Evolutionary conservation across 2,888 invertebrate genomes (phyloP).

Genomic region (Stenodema calcarata): DNA sequence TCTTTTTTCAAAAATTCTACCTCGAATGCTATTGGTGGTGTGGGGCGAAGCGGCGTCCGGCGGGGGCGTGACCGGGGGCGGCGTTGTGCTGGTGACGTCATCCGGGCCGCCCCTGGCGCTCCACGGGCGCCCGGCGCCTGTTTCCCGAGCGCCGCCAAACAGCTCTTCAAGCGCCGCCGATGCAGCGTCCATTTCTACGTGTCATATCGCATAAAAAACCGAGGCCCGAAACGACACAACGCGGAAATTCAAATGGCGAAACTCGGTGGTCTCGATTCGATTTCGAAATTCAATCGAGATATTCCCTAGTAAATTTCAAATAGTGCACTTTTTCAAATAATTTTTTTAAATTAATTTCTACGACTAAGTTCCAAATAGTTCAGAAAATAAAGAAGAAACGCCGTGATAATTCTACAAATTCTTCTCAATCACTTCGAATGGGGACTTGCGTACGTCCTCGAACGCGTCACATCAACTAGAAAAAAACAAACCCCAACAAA

Average conservation of each 20-base stretch:
- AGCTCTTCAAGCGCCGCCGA: conserved; percentile 62
- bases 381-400: neutral
- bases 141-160: conserved; percentile 60
- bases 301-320: neutral
- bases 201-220: conserved; percentile 55
- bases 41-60: conserved; percentile 63
- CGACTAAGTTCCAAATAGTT: neutral
- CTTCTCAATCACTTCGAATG: neutral
- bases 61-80: conserved; percentile 66
- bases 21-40: conserved; percentile 72
- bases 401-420: neutral
- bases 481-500: neutral
- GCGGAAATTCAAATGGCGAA: neutral
- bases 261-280: neutral
- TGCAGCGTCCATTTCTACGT: conserved; percentile 62
- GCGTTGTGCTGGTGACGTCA: conserved; percentile 67
- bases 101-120: conserved; percentile 50
- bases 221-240: neutral
- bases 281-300: neutral
- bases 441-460: neutral
- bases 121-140: conserved; percentile 50
- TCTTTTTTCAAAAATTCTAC: conserved; percentile 61
- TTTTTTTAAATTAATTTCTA: neutral
- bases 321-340: neutral
- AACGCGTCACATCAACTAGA: neutral